These are phyloP conservation scores for Oryzias javanicus DNA, from an alignment of 2,113 vertebrate species.

Conservation along the genomic window DNA sequence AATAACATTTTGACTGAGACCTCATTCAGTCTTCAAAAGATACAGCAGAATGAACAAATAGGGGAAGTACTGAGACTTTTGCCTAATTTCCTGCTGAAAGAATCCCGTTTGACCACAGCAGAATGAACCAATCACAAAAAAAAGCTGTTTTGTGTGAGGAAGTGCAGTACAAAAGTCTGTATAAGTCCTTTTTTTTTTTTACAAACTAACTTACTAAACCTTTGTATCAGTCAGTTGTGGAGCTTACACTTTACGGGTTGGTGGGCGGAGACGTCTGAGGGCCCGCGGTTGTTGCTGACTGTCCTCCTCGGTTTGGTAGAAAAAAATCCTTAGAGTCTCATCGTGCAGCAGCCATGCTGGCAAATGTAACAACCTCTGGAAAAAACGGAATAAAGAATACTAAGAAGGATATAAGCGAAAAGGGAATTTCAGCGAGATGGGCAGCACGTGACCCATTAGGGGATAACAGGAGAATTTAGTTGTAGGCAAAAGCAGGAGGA, in stretches of 20 bases:
- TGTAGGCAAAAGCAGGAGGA: not conserved
- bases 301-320: constrained; percentile 87
- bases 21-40: not conserved
- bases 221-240: not conserved
- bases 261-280: constrained; percentile 88
- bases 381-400: not conserved
- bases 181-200: too few species aligned
- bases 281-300: constrained; percentile 82
- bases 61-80: constrained; percentile 43
- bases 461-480: not conserved
- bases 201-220: too few species aligned
- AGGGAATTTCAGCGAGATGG: not conserved
- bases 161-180: constrained; percentile 5
- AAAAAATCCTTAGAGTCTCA: constrained; percentile 88
- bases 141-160: constrained; percentile 33
- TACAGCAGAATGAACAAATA: not conserved
- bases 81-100: constrained; percentile 59
- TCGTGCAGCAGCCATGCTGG: constrained; percentile 87
- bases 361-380: constrained; percentile 80
- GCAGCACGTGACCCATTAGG: not conserved
- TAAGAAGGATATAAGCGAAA: not conserved
- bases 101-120: constrained; percentile 24
- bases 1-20: not conserved
- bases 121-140: constrained; percentile 32
- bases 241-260: constrained; percentile 77